phyloP scores from a whole-genome alignment of 1,140 invertebrate species.

The Halyomorpha halys region DNA sequence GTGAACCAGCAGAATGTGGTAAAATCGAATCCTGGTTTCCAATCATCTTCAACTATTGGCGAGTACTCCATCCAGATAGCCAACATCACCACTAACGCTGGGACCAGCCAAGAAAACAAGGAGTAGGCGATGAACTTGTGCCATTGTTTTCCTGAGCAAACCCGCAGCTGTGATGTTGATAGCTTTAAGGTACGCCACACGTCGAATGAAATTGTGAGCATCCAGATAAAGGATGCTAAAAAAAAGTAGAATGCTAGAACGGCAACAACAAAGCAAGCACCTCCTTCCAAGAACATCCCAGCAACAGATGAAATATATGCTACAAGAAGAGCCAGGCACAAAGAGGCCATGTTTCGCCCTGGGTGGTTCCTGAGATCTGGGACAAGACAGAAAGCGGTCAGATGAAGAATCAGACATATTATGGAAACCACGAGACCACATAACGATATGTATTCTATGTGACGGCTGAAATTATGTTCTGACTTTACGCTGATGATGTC shows the following conservation, averaged over 20 bases:
- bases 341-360: too few species aligned
- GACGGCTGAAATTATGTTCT: slow-evolving; percentile 37
- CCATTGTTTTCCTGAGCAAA: slow-evolving; percentile 37
- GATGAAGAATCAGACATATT: slow-evolving; percentile 40
- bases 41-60: slow-evolving; percentile 33
- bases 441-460: slow-evolving; percentile 40
- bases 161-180: slow-evolving; percentile 41
- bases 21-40: slow-evolving; percentile 44
- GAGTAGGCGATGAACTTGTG: slow-evolving; percentile 42
- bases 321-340: slow-evolving; percentile 39
- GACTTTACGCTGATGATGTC: slow-evolving; percentile 33
- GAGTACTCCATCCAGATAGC: slow-evolving; percentile 41
- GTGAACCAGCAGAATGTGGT: too few species aligned
- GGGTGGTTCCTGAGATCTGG: slow-evolving; percentile 41
- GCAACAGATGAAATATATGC: slow-evolving; percentile 41
- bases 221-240: slow-evolving; percentile 49
- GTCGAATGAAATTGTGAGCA: slow-evolving; percentile 48
- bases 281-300: slow-evolving; percentile 32
- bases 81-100: slow-evolving; percentile 39
- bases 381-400: slow-evolving; percentile 38
- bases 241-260: slow-evolving; percentile 43
- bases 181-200: slow-evolving; percentile 43
- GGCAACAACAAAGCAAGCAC: slow-evolving; percentile 36
- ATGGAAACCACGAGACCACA: slow-evolving; percentile 40
- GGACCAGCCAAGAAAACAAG: slow-evolving; percentile 43